Base-by-base conservation (phyloP, 1,140 invertebrate genomes). In the Ruditapes philippinarum region DNA sequence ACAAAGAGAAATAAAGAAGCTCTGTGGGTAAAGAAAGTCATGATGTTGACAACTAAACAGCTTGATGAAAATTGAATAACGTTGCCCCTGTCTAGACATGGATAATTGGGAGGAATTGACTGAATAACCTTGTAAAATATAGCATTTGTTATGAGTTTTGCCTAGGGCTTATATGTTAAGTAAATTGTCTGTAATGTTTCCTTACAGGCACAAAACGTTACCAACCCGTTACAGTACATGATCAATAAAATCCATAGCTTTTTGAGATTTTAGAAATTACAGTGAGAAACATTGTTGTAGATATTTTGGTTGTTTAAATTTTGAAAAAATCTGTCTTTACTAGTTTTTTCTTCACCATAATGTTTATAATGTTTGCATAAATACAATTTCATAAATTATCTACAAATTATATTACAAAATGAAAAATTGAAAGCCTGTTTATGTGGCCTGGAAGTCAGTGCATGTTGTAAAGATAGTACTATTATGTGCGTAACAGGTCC, bases 101-200 rank as follows among this genome's bases (percentile, higher is more conserved):
- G 74, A 54, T 78, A 78, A 78, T 78, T 78, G 74, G n/a, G 38
- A 54, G 74, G 42, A 51, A 54, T 78, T 19, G n/a, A 28, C 45
- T 36, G 36, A 54, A 33, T 36, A 78, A 11, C 45, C 49, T 51
- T 78, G 45, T 38, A 51, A 78, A n/a, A 76, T 78, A 78, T 51
- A 51, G 33, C 42, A 78, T 78, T 78, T 78, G 74, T 78, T 78
- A 78, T 78, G 74, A 78, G 74, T 78, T 78, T 78, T 74, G 45
- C 74, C 19, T 4, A 36, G 7, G 49, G 74, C 74, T 31, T 78
- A 51, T 28, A 78, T 22, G 19, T 45, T 78, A 78, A 78, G 74
- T 54, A 78, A 78, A 78, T 78, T 57, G 74, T 78, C 74, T 78
- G 17, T 22, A 17, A 31, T 36, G 74, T 78, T 31, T 78, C 74